Conservation (phyloP, 2,888 invertebrate species). For the Gryllus longicercus region DNA sequence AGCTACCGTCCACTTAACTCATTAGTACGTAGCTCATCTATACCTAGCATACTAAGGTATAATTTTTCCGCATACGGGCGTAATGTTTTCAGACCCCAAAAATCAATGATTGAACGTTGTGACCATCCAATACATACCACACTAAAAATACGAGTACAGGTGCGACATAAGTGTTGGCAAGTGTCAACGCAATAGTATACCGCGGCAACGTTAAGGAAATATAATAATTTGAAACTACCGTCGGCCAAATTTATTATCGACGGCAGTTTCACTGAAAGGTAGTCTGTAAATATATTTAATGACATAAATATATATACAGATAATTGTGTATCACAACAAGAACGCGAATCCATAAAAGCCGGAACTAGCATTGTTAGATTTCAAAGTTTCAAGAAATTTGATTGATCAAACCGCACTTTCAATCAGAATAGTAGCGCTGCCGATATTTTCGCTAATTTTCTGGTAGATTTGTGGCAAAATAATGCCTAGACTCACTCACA, state of each 20-base stretch:
- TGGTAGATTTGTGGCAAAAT: neutral
- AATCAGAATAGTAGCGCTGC: neutral
- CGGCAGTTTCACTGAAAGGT: neutral
- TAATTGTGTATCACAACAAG: neutral
- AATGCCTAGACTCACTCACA: neutral
- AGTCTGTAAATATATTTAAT: neutral
- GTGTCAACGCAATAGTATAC: too few relatives aligned
- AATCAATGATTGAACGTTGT: constrained; percentile 26
- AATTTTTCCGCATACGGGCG: neutral
- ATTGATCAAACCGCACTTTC: neutral
- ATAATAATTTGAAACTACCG: neutral
- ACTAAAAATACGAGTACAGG: neutral
- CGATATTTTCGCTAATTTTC: neutral
- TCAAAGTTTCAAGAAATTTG: too few relatives aligned
- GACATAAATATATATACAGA: neutral
- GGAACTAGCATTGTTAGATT: too few relatives aligned
- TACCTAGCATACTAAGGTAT: neutral
- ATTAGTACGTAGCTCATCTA: constrained; percentile 11
- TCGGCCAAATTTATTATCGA: constrained; percentile 3
- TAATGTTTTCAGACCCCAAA: constrained; percentile 18
- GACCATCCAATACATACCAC: constrained; percentile 17
- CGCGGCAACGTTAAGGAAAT: too few relatives aligned
- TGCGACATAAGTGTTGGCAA: too few relatives aligned
- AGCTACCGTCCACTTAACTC: constrained; percentile 2
- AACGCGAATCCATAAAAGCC: too few relatives aligned